These are phyloP conservation scores for Hipparchia semele DNA, from an alignment of 2,888 invertebrate genomes.

Conservation along the genomic window DNA sequence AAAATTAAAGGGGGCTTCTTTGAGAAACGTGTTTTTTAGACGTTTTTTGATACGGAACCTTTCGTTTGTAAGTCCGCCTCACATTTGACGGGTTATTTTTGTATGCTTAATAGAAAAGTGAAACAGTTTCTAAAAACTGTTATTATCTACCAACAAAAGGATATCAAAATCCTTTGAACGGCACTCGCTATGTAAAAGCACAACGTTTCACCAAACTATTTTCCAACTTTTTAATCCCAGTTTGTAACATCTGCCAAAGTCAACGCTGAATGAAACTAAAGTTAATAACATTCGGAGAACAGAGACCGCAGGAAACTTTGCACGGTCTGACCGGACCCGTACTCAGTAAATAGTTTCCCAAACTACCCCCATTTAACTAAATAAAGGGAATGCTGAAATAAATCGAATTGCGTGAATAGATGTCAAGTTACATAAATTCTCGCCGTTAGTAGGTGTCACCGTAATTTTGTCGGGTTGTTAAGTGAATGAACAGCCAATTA, in stretches of 20 bases:
- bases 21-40: no score
- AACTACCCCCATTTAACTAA: conserved; percentile 52
- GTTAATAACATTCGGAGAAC: conserved; percentile 35
- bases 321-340: conserved; percentile 44
- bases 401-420: conserved; percentile 48
- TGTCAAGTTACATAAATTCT: conserved; percentile 27
- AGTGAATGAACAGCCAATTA: conserved; percentile 27
- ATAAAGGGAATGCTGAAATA: conserved; percentile 47
- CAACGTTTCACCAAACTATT: conserved; percentile 10
- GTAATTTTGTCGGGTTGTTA: conserved; percentile 28
- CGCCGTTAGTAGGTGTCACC: conserved; percentile 21
- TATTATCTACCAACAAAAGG: neutral
- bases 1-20: no score
- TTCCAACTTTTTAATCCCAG: conserved; percentile 18
- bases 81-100: no score
- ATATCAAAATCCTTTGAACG: neutral
- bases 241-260: conserved; percentile 19
- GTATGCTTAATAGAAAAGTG: no score
- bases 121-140: no score
- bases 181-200: conserved; percentile 2
- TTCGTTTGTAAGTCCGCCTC: no score
- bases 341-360: conserved; percentile 52
- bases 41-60: no score
- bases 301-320: conserved; percentile 41
- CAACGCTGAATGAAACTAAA: conserved; percentile 21